Evolutionary conservation across 2,113 vertebrate species (phyloP), one percentile per base, ranked within the genome.

Genomic region (Rhynchopsitta pachyrhyncha): DNA sequence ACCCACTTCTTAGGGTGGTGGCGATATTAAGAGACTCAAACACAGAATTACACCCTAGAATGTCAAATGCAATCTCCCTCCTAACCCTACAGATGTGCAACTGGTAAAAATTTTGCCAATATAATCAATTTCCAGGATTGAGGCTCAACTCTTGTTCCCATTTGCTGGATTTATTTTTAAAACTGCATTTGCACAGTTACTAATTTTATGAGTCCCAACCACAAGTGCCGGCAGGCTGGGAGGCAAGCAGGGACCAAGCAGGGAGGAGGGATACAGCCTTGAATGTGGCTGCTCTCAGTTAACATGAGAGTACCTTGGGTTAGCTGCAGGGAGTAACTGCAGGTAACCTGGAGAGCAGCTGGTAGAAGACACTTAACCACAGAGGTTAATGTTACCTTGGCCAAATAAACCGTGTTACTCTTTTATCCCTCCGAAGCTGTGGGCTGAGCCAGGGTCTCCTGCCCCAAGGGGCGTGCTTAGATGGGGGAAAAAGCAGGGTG

Each of bases 391-490:
- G 24, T 46, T 41, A 11, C 2, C 62, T 28, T 29, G 49, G 25
- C 25, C 53, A 76, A 71, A 57, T 27, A 66, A 95, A 1, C 31
- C 3, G 0, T 13, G 11, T 19, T 31, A 5, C 13, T 35, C 3
- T 44, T 71, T 66, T 3, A 63, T 50, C n/a, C 59, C n/a, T 10
- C 47, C 18, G 3, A 2, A 39, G 41, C 31, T 2, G 4, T 16
- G 35, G 33, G 17, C 29, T 28, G 24, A 49, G 22, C 12, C 37
- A 3, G 31, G 31, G 16, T 11, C 37, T 85, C 70, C 79, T 27
- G 63, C 6, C 22, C 63, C 19, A 3, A 0, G 0, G 29, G 25
- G 28, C 33, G 15, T 1, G 1, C 23, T 47, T 20, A 53, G 27
- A 13, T 29, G n/a, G 25, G 13, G 53, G 33, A 23, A 59, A 23